A percentile compares a stretch with the other conserved stretches of the same genome.
phyloP scores from a whole-genome alignment of 2,888 invertebrate genomes.

The Tanypteryx hageni region DNA sequence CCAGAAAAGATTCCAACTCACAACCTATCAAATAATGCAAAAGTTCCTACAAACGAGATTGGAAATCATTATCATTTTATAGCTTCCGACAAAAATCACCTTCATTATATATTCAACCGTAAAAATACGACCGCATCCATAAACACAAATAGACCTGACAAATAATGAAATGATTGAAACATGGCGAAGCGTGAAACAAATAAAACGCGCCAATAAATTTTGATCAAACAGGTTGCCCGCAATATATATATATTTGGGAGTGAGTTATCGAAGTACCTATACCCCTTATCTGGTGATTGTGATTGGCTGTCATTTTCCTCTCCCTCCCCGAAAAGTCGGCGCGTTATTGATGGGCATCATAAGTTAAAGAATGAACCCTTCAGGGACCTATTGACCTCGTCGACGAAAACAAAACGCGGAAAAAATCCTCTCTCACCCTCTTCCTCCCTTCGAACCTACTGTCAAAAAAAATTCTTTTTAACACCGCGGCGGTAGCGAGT shows the following conservation, averaged over 20 bases:
- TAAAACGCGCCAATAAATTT: background rate
- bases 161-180: background rate
- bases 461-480: background rate
- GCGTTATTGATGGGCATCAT: constrained; percentile 43
- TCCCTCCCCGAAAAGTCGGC: background rate
- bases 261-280: background rate
- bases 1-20: too few relatives aligned
- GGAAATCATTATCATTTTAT: too few relatives aligned
- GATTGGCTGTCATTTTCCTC: constrained; percentile 46
- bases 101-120: background rate
- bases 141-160: background rate
- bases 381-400: background rate
- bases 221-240: background rate
- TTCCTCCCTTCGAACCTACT: background rate
- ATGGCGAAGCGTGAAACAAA: background rate
- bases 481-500: background rate
- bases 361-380: background rate
- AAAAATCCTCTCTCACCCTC: background rate
- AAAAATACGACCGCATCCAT: background rate
- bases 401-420: background rate
- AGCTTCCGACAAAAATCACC: background rate
- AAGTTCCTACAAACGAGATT: too few relatives aligned
- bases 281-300: background rate
- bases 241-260: background rate
- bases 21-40: too few relatives aligned